Base-by-base conservation (phyloP, 2,113 vertebrate genomes). In the Lampris megalopsis region DNA sequence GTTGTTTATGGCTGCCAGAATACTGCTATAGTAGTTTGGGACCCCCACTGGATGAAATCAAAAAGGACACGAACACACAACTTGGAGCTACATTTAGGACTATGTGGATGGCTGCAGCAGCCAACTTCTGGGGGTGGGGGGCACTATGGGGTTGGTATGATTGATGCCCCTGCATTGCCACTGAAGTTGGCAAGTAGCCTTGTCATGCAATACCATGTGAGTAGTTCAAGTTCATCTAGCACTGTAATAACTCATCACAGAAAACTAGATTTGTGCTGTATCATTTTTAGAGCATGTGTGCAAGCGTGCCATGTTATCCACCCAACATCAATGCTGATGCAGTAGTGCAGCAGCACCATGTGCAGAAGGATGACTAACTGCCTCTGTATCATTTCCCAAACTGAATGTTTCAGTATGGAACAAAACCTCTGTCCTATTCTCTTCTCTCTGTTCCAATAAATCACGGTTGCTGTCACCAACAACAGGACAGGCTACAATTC, bases 331-430 rank as follows among this genome's bases (percentile, higher is more conserved):
- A 24, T 24, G 24, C 24, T 24, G 24, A 24, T 69, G 78, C 54
- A 68, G 61, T 69, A 48, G 69, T 58, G 71, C 69, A 68, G 41
- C 56, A 54, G 73, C 69, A 66, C 50, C 75, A 54, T 75, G 77
- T 79, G 76, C 74, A 62, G 73, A 68, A 48, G 64, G 64, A 77
- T 72, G 79, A 73, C 59, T 71, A 67, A 85, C 70, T 76, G 65
- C 58, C 80, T 77, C 64, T 86, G 90, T 77, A 67, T 81, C 76
- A 89, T 84, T 90, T 84, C 80, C 74, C 79, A 78, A 89, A 89
- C 87, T 72, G 81, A 80, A 84, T 64, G 79, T 84, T 86, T 84
- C 64, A 9, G 36, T 57, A 86, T 56, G 50, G 87, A 87, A 84
- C 73, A 53, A 5, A 47, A 79, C 65, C 73, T 49, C 41, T 56